phyloP scores from a whole-genome alignment of 2,113 vertebrate genomes.

The Sinocyclocheilus grahami region DNA sequence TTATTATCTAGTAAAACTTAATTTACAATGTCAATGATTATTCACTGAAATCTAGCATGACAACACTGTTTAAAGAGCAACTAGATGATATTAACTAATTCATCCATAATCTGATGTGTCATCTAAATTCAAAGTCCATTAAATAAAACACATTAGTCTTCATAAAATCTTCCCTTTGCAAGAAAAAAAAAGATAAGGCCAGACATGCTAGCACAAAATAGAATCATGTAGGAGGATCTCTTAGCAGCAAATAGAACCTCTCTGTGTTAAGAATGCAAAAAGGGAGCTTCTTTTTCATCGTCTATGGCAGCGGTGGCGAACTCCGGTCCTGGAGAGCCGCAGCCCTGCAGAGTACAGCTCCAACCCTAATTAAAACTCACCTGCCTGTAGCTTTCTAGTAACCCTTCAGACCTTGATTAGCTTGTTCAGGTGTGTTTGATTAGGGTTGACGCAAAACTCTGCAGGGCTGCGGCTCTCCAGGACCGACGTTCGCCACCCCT shows the following conservation, averaged over 20 bases:
- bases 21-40: background rate
- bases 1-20: background rate
- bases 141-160: background rate
- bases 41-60: background rate
- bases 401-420: too few species aligned
- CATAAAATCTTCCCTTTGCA: background rate
- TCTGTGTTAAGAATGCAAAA: constrained; percentile 44
- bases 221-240: constrained; percentile 16
- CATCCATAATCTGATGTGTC: background rate
- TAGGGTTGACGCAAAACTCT: too few species aligned
- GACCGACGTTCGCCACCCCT: too few species aligned
- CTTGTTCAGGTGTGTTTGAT: too few species aligned
- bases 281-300: constrained; percentile 25
- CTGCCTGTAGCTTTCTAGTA: too few species aligned
- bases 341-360: too few species aligned
- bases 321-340: too few species aligned
- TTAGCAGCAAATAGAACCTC: background rate
- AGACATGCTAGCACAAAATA: constrained; percentile 23
- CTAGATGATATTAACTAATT: background rate
- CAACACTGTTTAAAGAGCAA: background rate
- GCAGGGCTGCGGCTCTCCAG: too few species aligned
- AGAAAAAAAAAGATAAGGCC: constrained; percentile 14
- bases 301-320: too few species aligned
- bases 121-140: background rate
- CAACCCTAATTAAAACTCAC: too few species aligned